A percentile compares a stretch with the other conserved stretches of the same genome.
These are phyloP conservation scores for Plebejus anna DNA, from an alignment of 2,888 invertebrate species.

Conservation along the genomic window DNA sequence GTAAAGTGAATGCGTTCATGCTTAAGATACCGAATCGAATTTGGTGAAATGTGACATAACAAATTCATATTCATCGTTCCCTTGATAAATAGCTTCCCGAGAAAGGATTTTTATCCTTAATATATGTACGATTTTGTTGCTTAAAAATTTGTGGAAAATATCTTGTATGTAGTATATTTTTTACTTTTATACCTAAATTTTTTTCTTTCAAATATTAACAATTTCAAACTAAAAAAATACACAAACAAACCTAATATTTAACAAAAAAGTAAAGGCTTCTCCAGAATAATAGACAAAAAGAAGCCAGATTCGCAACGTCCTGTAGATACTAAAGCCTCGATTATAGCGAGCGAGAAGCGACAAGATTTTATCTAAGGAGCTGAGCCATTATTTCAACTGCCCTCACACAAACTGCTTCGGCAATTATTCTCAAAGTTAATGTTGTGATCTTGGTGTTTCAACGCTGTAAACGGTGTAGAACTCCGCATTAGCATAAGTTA, in stretches of 20 bases:
- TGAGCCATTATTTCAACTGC: constrained; percentile 55
- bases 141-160: too few relatives aligned
- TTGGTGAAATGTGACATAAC: not conserved
- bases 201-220: too few relatives aligned
- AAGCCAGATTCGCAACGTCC: constrained; percentile 32
- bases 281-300: constrained; percentile 30
- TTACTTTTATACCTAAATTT: too few relatives aligned
- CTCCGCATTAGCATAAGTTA: constrained; percentile 26
- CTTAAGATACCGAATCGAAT: not conserved
- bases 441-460: constrained; percentile 29
- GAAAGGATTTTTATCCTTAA: too few relatives aligned
- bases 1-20: not conserved
- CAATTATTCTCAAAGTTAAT: constrained; percentile 30
- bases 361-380: constrained; percentile 57
- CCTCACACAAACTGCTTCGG: constrained; percentile 41
- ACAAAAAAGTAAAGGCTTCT: not conserved
- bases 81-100: too few relatives aligned
- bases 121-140: too few relatives aligned
- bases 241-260: not conserved
- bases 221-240: not conserved
- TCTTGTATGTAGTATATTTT: too few relatives aligned
- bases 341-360: constrained; percentile 43
- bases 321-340: constrained; percentile 36
- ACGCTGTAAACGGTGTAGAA: constrained; percentile 26
- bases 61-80: too few relatives aligned